Base-by-base conservation (phyloP, 1,140 invertebrate species). In the Capitella teleta region DNA sequence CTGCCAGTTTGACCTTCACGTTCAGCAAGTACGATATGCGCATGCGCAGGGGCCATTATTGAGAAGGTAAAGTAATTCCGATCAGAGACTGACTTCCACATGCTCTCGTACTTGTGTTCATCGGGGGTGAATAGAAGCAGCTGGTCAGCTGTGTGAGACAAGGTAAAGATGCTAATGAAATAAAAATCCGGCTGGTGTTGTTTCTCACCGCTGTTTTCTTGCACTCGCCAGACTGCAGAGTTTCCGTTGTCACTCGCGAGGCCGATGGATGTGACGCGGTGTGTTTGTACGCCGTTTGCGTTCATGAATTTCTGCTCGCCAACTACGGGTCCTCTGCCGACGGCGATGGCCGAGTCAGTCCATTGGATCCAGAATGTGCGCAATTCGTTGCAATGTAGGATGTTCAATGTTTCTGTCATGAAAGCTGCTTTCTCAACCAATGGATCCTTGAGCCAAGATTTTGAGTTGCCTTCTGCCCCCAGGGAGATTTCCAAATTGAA, bases 71-170 rank as follows among this genome's bases (percentile, higher is more conserved):
- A 47, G 45, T 32, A 47, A 26, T 47, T 26, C 3, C 45, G 45
- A 30, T 47, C 45, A 19, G 18, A n/a, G 18, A 47, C 45, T 10
- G 25, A 26, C 45, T 47, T 47, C 45, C 45, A 47, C 25, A 47
- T 47, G 8, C 45, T 28, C 19, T 47, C 45, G 28, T 30, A 47
- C 24, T 32, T 36, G 45, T 47, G 25, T 32, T 47, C 25, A 14
- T 47, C 28, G 19, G 45, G 45, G 0, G 45, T 47, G 24, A 32
- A 26, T n/a, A 47, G 28, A 19, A 47, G 8, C 45, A 47, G 18
- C 26, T 32, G 16, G 8, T 30, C 45, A 1, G 28, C 45, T 47
- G 45, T 16, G 38, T 19, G 25, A 3, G 5, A 40, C 14, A n/a
- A 34, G 16, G 16, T 16, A 10, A 34, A 34, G 10, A 34, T 12